Conservation (phyloP, 2,113 vertebrate genomes). For the Blennius ocellaris region DNA sequence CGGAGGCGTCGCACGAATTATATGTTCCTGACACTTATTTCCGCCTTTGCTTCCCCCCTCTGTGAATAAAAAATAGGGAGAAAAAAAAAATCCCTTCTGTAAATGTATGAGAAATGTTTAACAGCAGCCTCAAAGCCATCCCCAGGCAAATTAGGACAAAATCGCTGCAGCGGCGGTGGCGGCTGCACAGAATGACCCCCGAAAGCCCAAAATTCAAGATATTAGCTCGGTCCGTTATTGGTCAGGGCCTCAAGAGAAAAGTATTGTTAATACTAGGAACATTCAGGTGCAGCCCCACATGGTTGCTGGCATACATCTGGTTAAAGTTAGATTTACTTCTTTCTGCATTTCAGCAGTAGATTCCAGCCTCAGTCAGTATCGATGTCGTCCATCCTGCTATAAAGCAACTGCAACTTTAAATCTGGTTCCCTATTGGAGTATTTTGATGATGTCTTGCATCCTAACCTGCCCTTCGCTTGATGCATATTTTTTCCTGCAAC, state of each 20-base stretch:
- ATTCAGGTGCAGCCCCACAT: conserved; percentile 12
- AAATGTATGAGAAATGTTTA: conserved; percentile 50
- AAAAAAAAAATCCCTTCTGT: conserved; percentile 30
- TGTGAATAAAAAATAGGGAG: conserved; percentile 15
- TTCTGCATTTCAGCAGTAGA: conserved; percentile 38
- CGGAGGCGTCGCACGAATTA: conserved; percentile 44
- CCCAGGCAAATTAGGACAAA: conserved; percentile 67
- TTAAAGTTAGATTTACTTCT: conserved; percentile 57
- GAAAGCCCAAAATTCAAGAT: conserved; percentile 51
- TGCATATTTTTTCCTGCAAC: conserved; percentile 10
- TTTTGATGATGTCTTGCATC: conserved; percentile 14
- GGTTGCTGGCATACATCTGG: conserved; percentile 57
- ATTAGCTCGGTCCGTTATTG: conserved; percentile 72
- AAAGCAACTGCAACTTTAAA: conserved; percentile 37
- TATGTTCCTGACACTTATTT: conserved; percentile 41
- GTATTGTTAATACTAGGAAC: conserved; percentile 58
- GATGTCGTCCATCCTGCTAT: conserved; percentile 26
- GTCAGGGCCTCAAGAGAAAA: conserved; percentile 28
- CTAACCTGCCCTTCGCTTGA: conserved; percentile 8
- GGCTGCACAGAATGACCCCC: conserved; percentile 47
- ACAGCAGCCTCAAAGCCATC: conserved; percentile 60
- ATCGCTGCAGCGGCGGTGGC: conserved; percentile 44
- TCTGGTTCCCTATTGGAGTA: conserved; percentile 10
- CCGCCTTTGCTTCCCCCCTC: conserved; percentile 20
- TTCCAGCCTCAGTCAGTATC: conserved; percentile 16